Conservation (phyloP, 2,797 vertebrate species). For the Sciaenops ocellatus region DNA sequence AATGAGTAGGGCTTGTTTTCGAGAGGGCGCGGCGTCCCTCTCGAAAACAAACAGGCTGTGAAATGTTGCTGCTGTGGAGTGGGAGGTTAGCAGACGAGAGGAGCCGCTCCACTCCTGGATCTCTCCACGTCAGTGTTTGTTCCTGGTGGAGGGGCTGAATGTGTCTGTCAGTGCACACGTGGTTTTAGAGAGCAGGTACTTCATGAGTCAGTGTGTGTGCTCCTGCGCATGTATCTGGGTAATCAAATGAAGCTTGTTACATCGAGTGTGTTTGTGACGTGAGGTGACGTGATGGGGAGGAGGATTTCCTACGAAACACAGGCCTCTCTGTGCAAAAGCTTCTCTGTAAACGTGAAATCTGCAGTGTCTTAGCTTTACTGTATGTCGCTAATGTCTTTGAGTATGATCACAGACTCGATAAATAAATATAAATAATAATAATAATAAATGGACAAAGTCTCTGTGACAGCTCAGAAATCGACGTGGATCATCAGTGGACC, state of each 20-base stretch:
- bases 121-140: constrained; percentile 9
- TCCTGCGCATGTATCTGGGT: not conserved
- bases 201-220: not conserved
- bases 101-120: not conserved
- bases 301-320: constrained; percentile 20
- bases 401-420: too few relatives aligned
- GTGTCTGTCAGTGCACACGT: not conserved
- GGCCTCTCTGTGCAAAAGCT: not conserved
- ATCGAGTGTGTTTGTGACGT: not conserved
- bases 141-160: constrained; percentile 3
- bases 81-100: constrained; percentile 27
- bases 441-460: too few relatives aligned
- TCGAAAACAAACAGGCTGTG: constrained; percentile 53
- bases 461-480: too few relatives aligned
- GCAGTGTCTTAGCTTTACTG: too few relatives aligned
- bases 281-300: not conserved
- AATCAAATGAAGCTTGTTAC: not conserved
- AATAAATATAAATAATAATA: too few relatives aligned
- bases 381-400: too few relatives aligned
- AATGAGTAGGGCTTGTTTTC: constrained; percentile 50
- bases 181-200: not conserved
- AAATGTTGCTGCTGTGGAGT: constrained; percentile 31
- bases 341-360: too few relatives aligned
- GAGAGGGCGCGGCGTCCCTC: constrained; percentile 38
- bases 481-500: too few relatives aligned